phyloP scores from a whole-genome alignment of 2,888 invertebrate species.

The Ephialtes manifestator region DNA sequence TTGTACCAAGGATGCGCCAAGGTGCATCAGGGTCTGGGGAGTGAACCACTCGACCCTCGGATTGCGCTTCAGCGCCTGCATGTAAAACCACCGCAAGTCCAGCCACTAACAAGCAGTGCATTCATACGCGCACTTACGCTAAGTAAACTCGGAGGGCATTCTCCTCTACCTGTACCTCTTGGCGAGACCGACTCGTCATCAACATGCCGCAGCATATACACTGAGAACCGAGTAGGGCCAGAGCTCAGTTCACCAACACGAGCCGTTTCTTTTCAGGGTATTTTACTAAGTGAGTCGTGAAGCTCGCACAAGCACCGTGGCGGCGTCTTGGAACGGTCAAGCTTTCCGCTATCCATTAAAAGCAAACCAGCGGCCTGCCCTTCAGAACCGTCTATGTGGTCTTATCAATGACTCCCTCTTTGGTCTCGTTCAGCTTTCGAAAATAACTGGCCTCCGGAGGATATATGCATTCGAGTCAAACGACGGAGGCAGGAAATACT shows the following conservation, averaged over 20 bases:
- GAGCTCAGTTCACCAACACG: conserved; percentile 25
- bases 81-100: conserved; percentile 45
- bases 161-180: conserved; percentile 33
- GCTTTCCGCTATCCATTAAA: conserved; percentile 5
- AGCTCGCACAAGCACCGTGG: background rate
- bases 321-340: background rate
- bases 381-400: background rate
- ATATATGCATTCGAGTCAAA: background rate
- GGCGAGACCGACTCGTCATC: conserved; percentile 15
- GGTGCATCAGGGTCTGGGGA: conserved; percentile 38
- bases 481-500: background rate
- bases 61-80: conserved; percentile 27
- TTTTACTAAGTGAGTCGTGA: conserved; percentile 21
- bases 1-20: conserved; percentile 22
- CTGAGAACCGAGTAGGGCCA: conserved; percentile 11
- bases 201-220: conserved; percentile 4
- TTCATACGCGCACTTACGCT: conserved; percentile 77
- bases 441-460: background rate
- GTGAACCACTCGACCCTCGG: conserved; percentile 20
- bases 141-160: conserved; percentile 74
- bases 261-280: conserved; percentile 36
- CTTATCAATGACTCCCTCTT: conserved; percentile 3
- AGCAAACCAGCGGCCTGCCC: background rate
- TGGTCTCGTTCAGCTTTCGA: background rate
- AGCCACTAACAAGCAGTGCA: conserved; percentile 75